These are phyloP conservation scores for Hemibagrus guttatus DNA, from an alignment of 2,797 vertebrate species.

Conservation along the genomic window DNA sequence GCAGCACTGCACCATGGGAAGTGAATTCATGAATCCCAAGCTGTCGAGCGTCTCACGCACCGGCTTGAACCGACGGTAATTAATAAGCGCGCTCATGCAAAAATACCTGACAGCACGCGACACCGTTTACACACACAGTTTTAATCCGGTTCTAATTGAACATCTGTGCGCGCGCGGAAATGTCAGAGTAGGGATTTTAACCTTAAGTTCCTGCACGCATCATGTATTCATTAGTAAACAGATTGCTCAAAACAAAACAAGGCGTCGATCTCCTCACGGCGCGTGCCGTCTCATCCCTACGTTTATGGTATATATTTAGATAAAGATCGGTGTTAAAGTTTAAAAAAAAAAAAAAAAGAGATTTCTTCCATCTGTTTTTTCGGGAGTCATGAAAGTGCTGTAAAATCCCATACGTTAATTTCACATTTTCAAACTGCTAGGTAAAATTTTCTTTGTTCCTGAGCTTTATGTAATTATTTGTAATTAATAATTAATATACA, in stretches of 20 bases:
- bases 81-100: conserved; percentile 4
- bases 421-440: not conserved
- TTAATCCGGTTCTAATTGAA: not conserved
- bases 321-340: not conserved
- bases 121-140: not conserved
- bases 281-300: too few species aligned
- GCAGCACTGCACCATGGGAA: conserved; percentile 6
- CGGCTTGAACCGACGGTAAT: not conserved
- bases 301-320: not conserved
- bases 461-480: not conserved
- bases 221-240: not conserved
- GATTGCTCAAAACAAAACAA: not conserved
- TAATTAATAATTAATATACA: not conserved
- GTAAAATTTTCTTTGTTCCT: not conserved
- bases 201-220: not conserved
- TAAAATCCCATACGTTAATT: not conserved
- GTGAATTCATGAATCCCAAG: conserved; percentile 22
- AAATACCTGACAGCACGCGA: not conserved
- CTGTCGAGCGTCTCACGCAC: not conserved
- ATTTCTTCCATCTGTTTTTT: not conserved
- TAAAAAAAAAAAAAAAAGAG: too few species aligned
- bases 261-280: not conserved
- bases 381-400: not conserved
- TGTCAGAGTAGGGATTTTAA: not conserved
- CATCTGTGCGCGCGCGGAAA: conserved; percentile 11